Base-by-base conservation (phyloP, 2,888 invertebrate species). In the Caenorhabditis wallacei region DNA sequence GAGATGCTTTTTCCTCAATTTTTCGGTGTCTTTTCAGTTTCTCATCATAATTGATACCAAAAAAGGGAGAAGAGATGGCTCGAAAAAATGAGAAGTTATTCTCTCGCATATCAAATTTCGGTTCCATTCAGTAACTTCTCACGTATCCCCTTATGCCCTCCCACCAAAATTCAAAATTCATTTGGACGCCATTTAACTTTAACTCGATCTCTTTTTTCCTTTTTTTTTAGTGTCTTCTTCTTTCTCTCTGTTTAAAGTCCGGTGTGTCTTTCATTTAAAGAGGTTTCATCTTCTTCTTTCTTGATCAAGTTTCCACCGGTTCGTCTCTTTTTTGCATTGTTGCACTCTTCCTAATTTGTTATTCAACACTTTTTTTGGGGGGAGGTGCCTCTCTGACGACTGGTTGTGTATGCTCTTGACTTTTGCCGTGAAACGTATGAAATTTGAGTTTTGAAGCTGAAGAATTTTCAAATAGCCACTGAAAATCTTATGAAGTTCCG, bases 311-410 rank as follows among this genome's bases (percentile, higher is more conserved):
- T 79, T 79, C 79, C 79, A 79, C 71, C 71, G 79, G 71, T 56
- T 64, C 51, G 59, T 48, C 26, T 69, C 56, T 37, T 59, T 80
- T 74, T 66, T 80, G 68, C 74, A 68, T 72, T 80, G 80, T 72
- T 76, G 82, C 82, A 76, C 82, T 68, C 76, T 70, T 70, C 13
- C 74, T 76, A 82, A 82, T 82, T 82, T 82, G 82, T 82, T 82
- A 82, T 82, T 82, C 82, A 82, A 82, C 82, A 76, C 82, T 82
- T 82, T 76, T 79, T 51, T 81, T 81, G 43, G 63, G 74, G 64
- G 68, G 68, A 68, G 72, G 68, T 68, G 68, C 71, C 68, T 53
- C 68, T 20, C 61, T 46, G 35, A 18, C 70, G 22, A 54, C 57
- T 76, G 66, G 74, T 69, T 74, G 80, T 74, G 74, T 80, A 51